Conservation (phyloP, 2,888 invertebrate species). For the Byasa hedistus region DNA sequence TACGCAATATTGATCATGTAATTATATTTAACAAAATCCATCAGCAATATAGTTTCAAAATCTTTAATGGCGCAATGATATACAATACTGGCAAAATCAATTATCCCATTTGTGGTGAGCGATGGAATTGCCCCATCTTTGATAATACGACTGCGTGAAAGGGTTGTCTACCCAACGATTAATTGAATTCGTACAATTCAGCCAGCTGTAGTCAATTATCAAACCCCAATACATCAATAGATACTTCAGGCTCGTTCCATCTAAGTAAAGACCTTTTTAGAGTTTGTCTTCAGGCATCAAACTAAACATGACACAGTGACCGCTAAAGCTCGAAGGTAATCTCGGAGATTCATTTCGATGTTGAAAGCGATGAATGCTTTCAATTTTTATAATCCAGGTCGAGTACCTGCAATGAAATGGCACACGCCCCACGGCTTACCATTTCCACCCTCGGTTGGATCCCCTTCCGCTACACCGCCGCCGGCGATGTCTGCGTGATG, state of each 20-base stretch:
- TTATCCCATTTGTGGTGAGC: neutral
- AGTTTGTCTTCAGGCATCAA: neutral
- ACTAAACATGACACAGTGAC: constrained; percentile 15
- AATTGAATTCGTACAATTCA: neutral
- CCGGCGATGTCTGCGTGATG: constrained; percentile 33
- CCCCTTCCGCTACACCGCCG: constrained; percentile 53
- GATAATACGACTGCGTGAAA: neutral
- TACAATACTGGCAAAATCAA: neutral
- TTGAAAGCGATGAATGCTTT: constrained; percentile 21
- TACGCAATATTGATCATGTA: too few species aligned
- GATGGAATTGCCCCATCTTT: neutral
- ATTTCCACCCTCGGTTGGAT: constrained; percentile 42
- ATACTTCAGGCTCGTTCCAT: too few species aligned
- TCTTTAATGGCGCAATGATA: neutral
- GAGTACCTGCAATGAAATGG: constrained; percentile 34
- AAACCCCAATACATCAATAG: neutral
- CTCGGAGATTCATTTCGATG: constrained; percentile 1
- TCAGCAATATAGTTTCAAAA: neutral
- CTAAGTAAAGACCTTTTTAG: too few species aligned
- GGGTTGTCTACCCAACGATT: neutral
- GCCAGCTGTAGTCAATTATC: neutral
- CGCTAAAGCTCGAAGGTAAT: constrained; percentile 8
- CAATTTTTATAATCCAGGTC: constrained; percentile 24
- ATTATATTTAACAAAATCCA: neutral
- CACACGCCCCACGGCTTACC: constrained; percentile 45